These are phyloP conservation scores for Drosophila sulfurigaster DNA, from an alignment of 1,140 invertebrate species.

Conservation along the genomic window DNA sequence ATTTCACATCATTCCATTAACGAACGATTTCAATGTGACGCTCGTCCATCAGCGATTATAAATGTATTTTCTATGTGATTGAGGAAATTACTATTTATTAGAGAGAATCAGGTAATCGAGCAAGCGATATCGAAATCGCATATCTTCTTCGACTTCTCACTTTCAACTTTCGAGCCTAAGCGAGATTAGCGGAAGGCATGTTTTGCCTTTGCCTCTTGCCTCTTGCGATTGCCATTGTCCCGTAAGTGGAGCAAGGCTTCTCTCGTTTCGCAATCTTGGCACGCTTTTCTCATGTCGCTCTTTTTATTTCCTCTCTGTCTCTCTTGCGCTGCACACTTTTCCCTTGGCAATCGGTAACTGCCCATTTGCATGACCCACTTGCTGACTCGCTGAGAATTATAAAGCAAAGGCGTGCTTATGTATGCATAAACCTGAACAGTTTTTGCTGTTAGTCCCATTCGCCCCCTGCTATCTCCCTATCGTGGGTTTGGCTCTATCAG, in stretches of 20 bases:
- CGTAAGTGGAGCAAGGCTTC: conserved; percentile 47
- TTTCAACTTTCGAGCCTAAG: conserved; percentile 2
- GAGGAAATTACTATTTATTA: conserved; percentile 20
- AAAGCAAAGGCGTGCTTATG: conserved; percentile 34
- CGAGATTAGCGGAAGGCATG: conserved; percentile 36
- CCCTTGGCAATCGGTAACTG: conserved; percentile 27
- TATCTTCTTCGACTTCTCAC: conserved; percentile 4
- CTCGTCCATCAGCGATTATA: background rate
- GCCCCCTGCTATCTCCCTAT: background rate
- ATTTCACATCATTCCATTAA: conserved; percentile 48
- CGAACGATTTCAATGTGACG: conserved; percentile 8
- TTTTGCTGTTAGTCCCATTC: background rate
- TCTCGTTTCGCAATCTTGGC: conserved; percentile 49
- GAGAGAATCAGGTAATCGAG: conserved; percentile 1
- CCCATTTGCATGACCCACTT: conserved; percentile 53
- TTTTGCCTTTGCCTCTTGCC: background rate
- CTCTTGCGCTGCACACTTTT: background rate
- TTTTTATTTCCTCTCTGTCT: no score
- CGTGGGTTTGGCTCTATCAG: conserved; percentile 47
- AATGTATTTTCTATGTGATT: conserved; percentile 13
- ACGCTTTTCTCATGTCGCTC: conserved; percentile 6
- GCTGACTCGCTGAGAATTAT: conserved; percentile 24
- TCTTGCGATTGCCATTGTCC: conserved; percentile 13
- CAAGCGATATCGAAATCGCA: background rate
- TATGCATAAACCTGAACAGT: conserved; percentile 35